phyloP scores from a whole-genome alignment of 2,797 vertebrate genomes.

The Fratercula arctica region DNA sequence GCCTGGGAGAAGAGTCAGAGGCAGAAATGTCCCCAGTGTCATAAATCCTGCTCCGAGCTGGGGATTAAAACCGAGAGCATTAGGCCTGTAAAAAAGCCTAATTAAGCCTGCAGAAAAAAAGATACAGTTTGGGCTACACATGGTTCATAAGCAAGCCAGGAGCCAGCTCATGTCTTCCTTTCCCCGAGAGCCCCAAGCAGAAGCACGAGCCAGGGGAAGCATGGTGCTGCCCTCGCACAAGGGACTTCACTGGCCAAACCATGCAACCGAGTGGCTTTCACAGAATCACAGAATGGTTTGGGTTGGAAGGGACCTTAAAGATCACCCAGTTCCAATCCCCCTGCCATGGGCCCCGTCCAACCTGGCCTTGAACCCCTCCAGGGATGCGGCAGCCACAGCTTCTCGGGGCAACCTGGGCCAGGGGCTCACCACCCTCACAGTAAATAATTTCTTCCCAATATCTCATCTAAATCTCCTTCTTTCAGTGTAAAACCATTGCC shows the following conservation, averaged over 20 bases:
- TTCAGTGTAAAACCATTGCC: neutral
- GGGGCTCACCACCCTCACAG: no score
- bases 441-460: no score
- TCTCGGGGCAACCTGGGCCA: no score
- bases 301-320: neutral
- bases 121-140: neutral
- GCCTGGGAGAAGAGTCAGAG: neutral
- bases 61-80: neutral
- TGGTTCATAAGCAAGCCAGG: neutral
- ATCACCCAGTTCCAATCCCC: neutral
- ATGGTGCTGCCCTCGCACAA: rapidly evolving
- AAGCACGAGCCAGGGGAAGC: rapidly evolving
- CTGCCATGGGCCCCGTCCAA: neutral
- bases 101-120: neutral
- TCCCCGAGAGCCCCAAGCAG: neutral
- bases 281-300: neutral
- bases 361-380: no score
- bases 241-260: neutral
- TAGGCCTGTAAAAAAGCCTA: neutral
- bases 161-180: neutral
- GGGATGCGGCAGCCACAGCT: no score
- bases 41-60: neutral
- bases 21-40: neutral
- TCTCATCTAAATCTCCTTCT: no score
- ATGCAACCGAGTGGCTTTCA: neutral